phyloP scores from a whole-genome alignment of 35 echinoderm and acorn worm species.

The Acanthaster planci region DNA sequence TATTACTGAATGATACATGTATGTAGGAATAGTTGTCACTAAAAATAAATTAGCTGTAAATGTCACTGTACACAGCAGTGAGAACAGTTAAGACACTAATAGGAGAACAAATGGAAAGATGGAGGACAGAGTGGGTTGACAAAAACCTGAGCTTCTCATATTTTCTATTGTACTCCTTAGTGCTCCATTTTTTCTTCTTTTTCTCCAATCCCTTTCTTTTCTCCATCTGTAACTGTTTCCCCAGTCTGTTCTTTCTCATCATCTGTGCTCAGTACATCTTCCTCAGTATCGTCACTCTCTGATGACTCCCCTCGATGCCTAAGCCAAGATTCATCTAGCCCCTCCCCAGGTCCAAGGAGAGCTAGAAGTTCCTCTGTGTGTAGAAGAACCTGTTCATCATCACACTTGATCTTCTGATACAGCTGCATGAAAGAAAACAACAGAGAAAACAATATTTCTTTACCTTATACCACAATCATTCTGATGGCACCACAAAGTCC shows the following conservation, averaged over 20 bases:
- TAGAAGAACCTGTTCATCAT: slow-evolving; percentile 62
- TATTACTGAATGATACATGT: too few relatives aligned
- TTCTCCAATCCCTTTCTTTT: background rate
- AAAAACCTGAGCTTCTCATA: too few relatives aligned
- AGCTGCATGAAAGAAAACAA: slow-evolving; percentile 53
- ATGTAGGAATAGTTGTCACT: too few relatives aligned
- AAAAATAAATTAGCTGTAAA: too few relatives aligned
- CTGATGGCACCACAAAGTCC: too few relatives aligned
- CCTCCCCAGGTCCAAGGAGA: slow-evolving; percentile 74
- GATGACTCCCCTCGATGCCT: slow-evolving; percentile 23
- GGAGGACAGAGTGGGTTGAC: too few relatives aligned
- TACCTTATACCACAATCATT: too few relatives aligned
- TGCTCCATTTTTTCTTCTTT: slow-evolving; percentile 55
- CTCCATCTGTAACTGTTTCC: slow-evolving; percentile 4
- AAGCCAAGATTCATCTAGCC: slow-evolving; percentile 66
- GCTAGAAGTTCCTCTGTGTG: slow-evolving; percentile 76
- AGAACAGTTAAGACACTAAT: too few relatives aligned
- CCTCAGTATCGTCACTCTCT: slow-evolving; percentile 33
- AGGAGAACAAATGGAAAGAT: too few relatives aligned
- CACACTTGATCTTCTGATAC: slow-evolving; percentile 54
- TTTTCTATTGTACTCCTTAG: slow-evolving; percentile 32
- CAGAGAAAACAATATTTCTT: too few relatives aligned
- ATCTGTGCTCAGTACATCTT: slow-evolving; percentile 48
- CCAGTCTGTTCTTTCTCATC: slow-evolving; percentile 19
- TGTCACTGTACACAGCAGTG: too few relatives aligned